A percentile compares a stretch with the other conserved stretches of the same genome.
Evolutionary conservation across 2,888 invertebrate genomes (phyloP).

Genomic region (Psococerastis gibbosa): DNA sequence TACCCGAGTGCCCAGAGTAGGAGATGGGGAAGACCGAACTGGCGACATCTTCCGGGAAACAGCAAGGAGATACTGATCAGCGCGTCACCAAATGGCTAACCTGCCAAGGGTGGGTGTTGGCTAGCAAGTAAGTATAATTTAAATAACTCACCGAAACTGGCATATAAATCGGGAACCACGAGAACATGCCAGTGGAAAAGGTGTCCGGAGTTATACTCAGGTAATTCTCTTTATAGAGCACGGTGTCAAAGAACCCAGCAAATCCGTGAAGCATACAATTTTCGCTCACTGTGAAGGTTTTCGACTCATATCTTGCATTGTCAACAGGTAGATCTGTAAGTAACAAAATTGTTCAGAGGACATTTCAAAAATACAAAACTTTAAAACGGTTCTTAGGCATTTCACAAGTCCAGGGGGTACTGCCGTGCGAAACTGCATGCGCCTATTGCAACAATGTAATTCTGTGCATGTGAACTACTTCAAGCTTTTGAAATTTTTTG

Average conservation of each 20-base stretch:
- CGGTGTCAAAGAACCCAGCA: slow-evolving; percentile 86
- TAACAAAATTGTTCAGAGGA: slow-evolving; percentile 9
- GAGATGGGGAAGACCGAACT: background rate
- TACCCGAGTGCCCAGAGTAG: too few relatives aligned
- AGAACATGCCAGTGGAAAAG: slow-evolving; percentile 82
- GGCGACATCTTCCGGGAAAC: too few relatives aligned
- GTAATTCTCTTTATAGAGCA: slow-evolving; percentile 62
- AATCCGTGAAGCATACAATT: slow-evolving; percentile 83
- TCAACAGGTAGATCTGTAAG: slow-evolving; percentile 30
- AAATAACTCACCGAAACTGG: slow-evolving; percentile 51
- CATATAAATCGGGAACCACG: slow-evolving; percentile 96
- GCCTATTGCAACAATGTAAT: too few relatives aligned
- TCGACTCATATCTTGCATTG: slow-evolving; percentile 50
- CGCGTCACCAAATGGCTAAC: too few relatives aligned
- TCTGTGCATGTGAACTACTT: background rate
- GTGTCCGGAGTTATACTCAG: slow-evolving; percentile 81
- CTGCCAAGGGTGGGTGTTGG: too few relatives aligned
- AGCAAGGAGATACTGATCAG: too few relatives aligned
- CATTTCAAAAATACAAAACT: slow-evolving; percentile 1
- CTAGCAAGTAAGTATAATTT: too few relatives aligned
- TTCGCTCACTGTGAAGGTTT: slow-evolving; percentile 48
- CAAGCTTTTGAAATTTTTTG: slow-evolving; percentile 1
- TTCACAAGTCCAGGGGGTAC: too few relatives aligned
- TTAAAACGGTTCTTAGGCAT: background rate
- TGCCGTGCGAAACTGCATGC: too few relatives aligned